Conservation (phyloP, 2,797 vertebrate genomes). For the Peromyscus melanophrys region DNA sequence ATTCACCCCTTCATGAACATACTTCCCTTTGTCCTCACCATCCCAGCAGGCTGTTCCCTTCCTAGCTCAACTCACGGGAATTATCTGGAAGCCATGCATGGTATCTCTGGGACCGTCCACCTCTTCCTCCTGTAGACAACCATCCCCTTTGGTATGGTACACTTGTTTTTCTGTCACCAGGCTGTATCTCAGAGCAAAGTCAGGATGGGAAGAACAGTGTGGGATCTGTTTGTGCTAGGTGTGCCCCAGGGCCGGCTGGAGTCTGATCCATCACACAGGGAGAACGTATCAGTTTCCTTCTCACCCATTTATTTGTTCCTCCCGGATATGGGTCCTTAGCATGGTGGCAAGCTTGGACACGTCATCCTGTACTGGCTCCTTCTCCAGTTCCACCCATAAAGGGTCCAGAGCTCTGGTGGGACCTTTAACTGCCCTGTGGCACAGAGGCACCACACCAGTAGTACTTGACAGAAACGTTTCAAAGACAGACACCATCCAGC, state of each 20-base stretch:
- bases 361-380: not conserved
- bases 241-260: not conserved
- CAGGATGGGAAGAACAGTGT: not conserved
- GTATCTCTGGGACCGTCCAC: conserved; percentile 43
- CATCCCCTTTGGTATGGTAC: not conserved
- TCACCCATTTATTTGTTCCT: not conserved
- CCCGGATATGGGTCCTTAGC: not conserved
- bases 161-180: not conserved
- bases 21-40: not conserved
- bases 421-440: not conserved
- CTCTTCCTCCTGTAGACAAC: conserved; percentile 13
- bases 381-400: not conserved
- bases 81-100: conserved; percentile 83
- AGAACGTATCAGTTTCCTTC: not conserved
- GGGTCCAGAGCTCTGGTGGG: not conserved
- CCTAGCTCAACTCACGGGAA: conserved; percentile 52
- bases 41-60: conserved; percentile 43
- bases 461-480: not conserved
- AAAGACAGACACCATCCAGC: not conserved
- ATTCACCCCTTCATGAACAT: not conserved
- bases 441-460: not conserved
- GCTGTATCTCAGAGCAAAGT: not conserved
- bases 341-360: not conserved
- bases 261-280: not conserved
- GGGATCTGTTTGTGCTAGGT: not conserved